Evolutionary conservation across 1,140 invertebrate genomes (phyloP).

Genomic region (Diabrotica undecimpunctata): DNA sequence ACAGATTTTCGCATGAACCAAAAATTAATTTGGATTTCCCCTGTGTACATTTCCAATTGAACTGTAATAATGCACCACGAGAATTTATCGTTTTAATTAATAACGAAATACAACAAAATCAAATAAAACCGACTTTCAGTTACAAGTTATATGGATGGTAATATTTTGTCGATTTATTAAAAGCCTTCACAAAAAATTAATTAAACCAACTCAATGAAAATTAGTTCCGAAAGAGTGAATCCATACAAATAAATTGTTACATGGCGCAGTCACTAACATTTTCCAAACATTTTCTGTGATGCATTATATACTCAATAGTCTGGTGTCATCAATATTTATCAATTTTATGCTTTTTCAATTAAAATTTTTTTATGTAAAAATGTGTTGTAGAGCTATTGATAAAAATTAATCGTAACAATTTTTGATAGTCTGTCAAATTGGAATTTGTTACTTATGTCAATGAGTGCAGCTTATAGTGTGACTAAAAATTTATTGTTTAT

Average conservation of each 20-base stretch:
- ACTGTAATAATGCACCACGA: background rate
- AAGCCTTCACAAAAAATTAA: constrained; percentile 6
- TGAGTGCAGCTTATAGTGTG: too few relatives aligned
- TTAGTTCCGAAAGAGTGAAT: background rate
- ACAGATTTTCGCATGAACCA: background rate
- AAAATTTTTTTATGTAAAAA: too few relatives aligned
- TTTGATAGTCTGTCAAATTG: too few relatives aligned
- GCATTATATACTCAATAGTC: too few relatives aligned
- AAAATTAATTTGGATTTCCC: background rate
- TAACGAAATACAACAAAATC: background rate
- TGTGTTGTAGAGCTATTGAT: too few relatives aligned
- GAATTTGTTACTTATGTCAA: too few relatives aligned
- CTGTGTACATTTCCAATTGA: background rate
- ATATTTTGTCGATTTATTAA: background rate
- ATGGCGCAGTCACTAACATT: background rate
- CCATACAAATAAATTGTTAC: constrained; percentile 1
- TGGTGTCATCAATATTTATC: too few relatives aligned
- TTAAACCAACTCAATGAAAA: background rate
- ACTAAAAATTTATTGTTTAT: too few relatives aligned
- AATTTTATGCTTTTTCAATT: too few relatives aligned
- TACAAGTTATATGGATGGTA: background rate
- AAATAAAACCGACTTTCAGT: too few relatives aligned
- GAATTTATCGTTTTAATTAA: constrained; percentile 3
- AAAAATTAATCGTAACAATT: too few relatives aligned
- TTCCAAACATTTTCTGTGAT: too few relatives aligned